A percentile compares a stretch with the other conserved stretches of the same genome.
Conservation (phyloP, 2,113 vertebrate species). For the Struthidea cinerea region DNA sequence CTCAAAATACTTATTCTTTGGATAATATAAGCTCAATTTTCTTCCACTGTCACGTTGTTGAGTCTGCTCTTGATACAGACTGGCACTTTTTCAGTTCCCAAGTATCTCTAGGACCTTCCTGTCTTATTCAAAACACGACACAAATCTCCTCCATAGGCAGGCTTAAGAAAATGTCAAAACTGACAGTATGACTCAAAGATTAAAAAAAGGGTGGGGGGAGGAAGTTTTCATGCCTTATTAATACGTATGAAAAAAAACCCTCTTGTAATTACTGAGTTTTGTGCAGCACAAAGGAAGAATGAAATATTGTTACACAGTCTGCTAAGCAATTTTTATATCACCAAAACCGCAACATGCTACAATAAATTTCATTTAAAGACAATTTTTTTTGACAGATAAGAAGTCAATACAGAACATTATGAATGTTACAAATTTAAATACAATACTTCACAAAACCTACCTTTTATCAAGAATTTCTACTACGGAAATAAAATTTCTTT, state of each 20-base stretch:
- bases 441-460: neutral
- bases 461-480: neutral
- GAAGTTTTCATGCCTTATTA: neutral
- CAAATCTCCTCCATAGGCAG: neutral
- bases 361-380: neutral
- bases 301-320: neutral
- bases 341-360: neutral
- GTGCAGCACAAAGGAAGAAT: neutral
- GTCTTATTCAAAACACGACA: neutral
- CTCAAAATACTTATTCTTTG: neutral
- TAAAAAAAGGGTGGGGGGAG: neutral
- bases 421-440: neutral
- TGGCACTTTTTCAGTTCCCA: neutral
- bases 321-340: neutral
- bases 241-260: accelerated
- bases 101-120: neutral
- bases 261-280: neutral
- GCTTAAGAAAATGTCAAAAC: neutral
- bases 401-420: neutral
- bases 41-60: neutral
- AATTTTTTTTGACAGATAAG: neutral
- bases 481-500: neutral
- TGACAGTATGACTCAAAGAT: neutral
- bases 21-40: neutral
- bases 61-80: neutral